A percentile compares a stretch with the other conserved stretches of the same genome.
These are phyloP conservation scores for Ceratina calcarata DNA, from an alignment of 1,140 invertebrate genomes.

Conservation along the genomic window DNA sequence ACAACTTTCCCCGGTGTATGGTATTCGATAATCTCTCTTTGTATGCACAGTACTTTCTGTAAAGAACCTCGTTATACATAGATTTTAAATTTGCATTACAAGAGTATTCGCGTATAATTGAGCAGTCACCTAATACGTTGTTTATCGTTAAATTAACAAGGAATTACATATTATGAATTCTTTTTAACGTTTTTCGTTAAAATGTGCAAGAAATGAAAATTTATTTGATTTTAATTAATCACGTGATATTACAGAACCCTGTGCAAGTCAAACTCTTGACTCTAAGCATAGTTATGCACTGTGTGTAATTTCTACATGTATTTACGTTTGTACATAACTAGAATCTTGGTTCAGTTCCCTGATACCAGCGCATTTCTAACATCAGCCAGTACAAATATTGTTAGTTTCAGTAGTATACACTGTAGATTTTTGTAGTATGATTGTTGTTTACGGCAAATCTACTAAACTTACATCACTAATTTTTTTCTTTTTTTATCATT, in stretches of 20 bases:
- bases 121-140: constrained; percentile 50
- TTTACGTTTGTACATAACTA: constrained; percentile 63
- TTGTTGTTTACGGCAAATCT: constrained; percentile 70
- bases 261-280: constrained; percentile 35
- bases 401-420: constrained; percentile 76
- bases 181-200: constrained; percentile 10
- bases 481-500: constrained; percentile 56
- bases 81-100: constrained; percentile 14
- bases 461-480: constrained; percentile 74
- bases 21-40: constrained; percentile 28
- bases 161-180: constrained; percentile 9
- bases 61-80: constrained; percentile 19
- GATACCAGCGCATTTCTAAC: constrained; percentile 76
- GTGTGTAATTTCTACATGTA: constrained; percentile 52
- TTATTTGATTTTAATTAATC: constrained; percentile 28
- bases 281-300: constrained; percentile 42
- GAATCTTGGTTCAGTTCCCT: constrained; percentile 70
- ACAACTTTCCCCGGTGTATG: constrained; percentile 35
- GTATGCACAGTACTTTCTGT: constrained; percentile 28
- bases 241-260: constrained; percentile 28
- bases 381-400: constrained; percentile 76
- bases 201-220: constrained; percentile 17
- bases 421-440: constrained; percentile 68
- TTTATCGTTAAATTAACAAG: constrained; percentile 31
- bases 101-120: constrained; percentile 56